A percentile compares a stretch with the other conserved stretches of the same genome.
These are phyloP conservation scores for Chironex yamaguchii DNA, from an alignment of 30 jellyfish, hydroid and myxozoan species.

Conservation along the genomic window DNA sequence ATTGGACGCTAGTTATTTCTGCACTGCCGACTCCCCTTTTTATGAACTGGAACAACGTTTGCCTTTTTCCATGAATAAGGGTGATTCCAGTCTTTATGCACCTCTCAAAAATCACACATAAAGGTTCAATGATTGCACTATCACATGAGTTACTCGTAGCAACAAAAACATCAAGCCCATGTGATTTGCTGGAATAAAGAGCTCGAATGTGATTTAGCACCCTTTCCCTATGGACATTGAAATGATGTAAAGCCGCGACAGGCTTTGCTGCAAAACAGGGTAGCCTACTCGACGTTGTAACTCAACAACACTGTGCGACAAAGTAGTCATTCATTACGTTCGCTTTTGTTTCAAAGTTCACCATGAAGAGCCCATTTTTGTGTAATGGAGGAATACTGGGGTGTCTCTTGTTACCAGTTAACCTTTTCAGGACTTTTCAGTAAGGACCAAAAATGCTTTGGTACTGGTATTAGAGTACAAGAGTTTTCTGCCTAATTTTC, in stretches of 20 bases:
- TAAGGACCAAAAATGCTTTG: conserved; percentile 40
- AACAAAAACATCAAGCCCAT: too few relatives aligned
- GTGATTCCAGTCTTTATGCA: too few relatives aligned
- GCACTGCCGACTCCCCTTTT: conserved; percentile 57
- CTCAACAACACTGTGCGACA: conserved; percentile 49
- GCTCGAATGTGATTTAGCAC: conserved; percentile 31
- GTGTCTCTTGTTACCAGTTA: conserved; percentile 24
- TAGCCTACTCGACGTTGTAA: conserved; percentile 34
- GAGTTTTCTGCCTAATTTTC: conserved; percentile 31
- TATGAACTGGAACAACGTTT: conserved; percentile 56
- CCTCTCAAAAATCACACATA: too few relatives aligned
- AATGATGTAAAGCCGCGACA: conserved; percentile 27
- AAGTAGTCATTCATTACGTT: conserved; percentile 18
- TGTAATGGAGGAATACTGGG: conserved; percentile 60
- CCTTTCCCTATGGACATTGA: conserved; percentile 38
- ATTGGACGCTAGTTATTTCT: conserved; percentile 53
- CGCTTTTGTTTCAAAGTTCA: conserved; percentile 40
- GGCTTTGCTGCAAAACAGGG: conserved; percentile 25
- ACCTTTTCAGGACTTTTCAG: conserved; percentile 47
- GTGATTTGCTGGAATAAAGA: conserved; percentile 40
- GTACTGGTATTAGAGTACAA: conserved; percentile 28
- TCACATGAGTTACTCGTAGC: too few relatives aligned
- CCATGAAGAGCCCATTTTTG: conserved; percentile 34
- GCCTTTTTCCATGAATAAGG: conserved; percentile 65
- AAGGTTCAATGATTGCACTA: conserved; percentile 33